Percentiles rank a stretch among this genome's conserved stretches.
Conservation (phyloP, 35 echinoderm and acorn worm species). For the Lytechinus pictus region DNA sequence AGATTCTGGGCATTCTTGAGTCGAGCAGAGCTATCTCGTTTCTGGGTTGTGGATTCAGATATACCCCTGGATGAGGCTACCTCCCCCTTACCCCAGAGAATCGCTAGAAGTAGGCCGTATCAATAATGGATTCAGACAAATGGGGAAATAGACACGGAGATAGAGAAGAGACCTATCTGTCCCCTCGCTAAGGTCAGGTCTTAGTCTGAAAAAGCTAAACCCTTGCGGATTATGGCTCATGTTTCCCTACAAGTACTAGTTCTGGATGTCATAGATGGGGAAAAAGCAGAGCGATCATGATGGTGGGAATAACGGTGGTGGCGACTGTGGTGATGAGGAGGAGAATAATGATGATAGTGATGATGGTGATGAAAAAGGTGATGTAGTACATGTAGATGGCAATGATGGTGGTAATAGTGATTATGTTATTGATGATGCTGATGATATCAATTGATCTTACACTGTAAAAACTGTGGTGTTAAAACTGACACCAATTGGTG, state of each 20-base stretch:
- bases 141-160: constrained; percentile 35
- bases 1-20: constrained; percentile 37
- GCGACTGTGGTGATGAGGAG: too few species aligned
- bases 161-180: neutral
- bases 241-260: neutral
- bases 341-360: too few species aligned
- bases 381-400: too few species aligned
- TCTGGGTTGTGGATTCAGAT: neutral
- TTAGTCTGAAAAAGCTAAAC: neutral
- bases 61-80: neutral
- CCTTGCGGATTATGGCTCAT: neutral
- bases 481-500: too few species aligned
- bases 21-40: neutral
- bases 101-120: constrained; percentile 19
- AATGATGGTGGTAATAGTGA: too few species aligned
- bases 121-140: constrained; percentile 39
- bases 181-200: neutral
- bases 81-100: neutral
- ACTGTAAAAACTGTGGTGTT: too few species aligned
- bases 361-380: too few species aligned
- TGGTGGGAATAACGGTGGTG: too few species aligned
- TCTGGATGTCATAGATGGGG: too few species aligned
- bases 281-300: too few species aligned
- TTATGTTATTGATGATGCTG: too few species aligned
- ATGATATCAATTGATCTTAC: too few species aligned